Evolutionary conservation across 2,888 invertebrate genomes (phyloP), one percentile per base, ranked within the genome.

Genomic region (Lottia gigantea): DNA sequence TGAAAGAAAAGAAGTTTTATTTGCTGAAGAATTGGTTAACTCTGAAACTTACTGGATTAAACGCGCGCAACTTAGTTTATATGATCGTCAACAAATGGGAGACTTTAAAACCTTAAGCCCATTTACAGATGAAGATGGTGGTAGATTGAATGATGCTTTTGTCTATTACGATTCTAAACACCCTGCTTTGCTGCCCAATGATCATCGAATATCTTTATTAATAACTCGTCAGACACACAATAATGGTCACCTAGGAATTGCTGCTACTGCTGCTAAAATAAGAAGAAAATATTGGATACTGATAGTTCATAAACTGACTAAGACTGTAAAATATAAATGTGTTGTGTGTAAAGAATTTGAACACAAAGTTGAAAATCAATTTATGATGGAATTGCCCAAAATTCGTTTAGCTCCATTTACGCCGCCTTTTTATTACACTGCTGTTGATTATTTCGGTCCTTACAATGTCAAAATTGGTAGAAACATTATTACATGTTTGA

Each of bases 111-210:
- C n/a, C n/a, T 49, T 49, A 49, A 49, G 49, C 19, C 49, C 49
- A 49, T 49, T 49, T 49, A 49, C 49, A 55, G n/a, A 55, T 55
- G 49, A 55, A 55, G 19, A 55, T 55, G 49, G 49, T 8, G 49
- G 49, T 55, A 2, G 49, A 8, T 19, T 55, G 49, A 16, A 55
- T 1, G 49, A 55, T 19, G 49, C 49, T 19, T 12, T 16, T 55
- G 19, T 55, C 15, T 55, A 12, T 7, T 49, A n/a, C 14, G 49
- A 55, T 19, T 15, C 49, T 16, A 55, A 55, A 55, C 19, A 55
- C 3, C 49, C 49, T 19, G 49, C 19, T 55, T 19, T 55, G n/a
- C 15, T 55, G 15, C 49, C 49, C 15, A 55, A 55, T 19, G 19
- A 55, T 19, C 49, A 55, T 15, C 8, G 49, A 16, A 55, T 55